These are phyloP conservation scores for Eupithecia exiguata DNA, from an alignment of 2,888 invertebrate species.

Conservation along the genomic window DNA sequence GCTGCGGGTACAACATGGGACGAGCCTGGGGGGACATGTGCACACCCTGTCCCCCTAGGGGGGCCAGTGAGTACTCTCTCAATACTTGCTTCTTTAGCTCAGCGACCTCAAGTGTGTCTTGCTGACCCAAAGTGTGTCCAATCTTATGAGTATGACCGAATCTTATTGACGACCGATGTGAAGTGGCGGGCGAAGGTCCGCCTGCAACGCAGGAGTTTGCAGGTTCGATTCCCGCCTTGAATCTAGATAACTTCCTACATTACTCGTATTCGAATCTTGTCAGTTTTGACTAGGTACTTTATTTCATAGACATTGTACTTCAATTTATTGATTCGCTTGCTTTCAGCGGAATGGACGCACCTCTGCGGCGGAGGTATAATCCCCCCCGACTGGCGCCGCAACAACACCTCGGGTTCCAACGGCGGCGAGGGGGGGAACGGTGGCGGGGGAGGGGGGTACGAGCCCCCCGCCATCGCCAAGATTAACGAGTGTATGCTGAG, in stretches of 20 bases:
- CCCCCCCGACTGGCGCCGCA: constrained; percentile 73
- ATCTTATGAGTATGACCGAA: not conserved
- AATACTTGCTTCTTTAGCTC: not conserved
- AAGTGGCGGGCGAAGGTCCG: too few species aligned
- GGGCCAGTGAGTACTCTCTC: constrained; percentile 61
- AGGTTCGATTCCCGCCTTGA: not conserved
- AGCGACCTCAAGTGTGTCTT: not conserved
- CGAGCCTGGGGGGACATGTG: constrained; percentile 93
- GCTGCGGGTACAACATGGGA: constrained; percentile 94
- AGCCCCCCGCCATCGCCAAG: constrained; percentile 69
- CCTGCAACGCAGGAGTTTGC: too few species aligned
- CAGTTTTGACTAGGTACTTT: not conserved
- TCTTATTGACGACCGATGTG: too few species aligned
- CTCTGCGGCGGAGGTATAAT: constrained; percentile 80
- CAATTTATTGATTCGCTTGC: not conserved
- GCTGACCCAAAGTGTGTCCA: not conserved
- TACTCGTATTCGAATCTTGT: not conserved
- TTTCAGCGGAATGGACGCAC: constrained; percentile 84
- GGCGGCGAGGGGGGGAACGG: constrained; percentile 45
- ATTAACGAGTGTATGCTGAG: constrained; percentile 91
- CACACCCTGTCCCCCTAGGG: constrained; percentile 87
- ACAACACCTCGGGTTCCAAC: constrained; percentile 58
- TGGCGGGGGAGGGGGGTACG: constrained; percentile 49
- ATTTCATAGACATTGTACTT: not conserved
- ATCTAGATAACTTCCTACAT: not conserved